Evolutionary conservation across 2,113 vertebrate genomes (phyloP).

Genomic region (Pterocles burchelli): DNA sequence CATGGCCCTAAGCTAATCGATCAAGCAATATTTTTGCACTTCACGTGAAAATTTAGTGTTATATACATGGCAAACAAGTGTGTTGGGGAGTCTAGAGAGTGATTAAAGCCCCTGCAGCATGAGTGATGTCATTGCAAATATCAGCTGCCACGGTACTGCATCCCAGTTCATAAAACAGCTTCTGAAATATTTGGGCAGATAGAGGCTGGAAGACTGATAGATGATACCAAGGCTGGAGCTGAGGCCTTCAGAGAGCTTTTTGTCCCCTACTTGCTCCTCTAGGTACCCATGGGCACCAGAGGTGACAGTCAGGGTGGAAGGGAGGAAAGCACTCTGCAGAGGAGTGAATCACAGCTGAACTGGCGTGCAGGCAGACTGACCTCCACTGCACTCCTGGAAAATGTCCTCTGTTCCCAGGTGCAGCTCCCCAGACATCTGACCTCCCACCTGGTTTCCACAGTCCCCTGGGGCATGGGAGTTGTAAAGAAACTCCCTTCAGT

Average conservation of each 20-base stretch:
- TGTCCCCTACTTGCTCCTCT: background rate
- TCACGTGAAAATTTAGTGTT: background rate
- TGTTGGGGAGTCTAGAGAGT: background rate
- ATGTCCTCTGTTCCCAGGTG: background rate
- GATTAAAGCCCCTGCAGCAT: background rate
- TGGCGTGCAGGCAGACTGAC: background rate
- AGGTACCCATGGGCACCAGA: background rate
- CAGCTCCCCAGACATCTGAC: background rate
- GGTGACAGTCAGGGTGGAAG: background rate
- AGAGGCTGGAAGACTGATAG: background rate
- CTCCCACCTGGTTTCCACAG: background rate
- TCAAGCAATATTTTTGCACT: background rate
- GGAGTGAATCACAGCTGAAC: fast-evolving
- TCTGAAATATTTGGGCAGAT: background rate
- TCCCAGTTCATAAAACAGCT: background rate
- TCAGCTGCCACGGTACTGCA: background rate
- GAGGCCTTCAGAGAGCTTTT: background rate
- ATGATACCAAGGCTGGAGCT: background rate
- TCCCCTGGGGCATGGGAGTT: background rate
- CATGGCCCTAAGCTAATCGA: background rate
- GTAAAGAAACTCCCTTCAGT: background rate
- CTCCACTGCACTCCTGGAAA: background rate
- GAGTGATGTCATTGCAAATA: background rate
- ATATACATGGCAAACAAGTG: background rate
- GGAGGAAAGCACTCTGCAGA: background rate